Percentiles rank a stretch among this genome's conserved stretches.
phyloP scores from a whole-genome alignment of 2,888 invertebrate species.

The Parelbella ahira region DNA sequence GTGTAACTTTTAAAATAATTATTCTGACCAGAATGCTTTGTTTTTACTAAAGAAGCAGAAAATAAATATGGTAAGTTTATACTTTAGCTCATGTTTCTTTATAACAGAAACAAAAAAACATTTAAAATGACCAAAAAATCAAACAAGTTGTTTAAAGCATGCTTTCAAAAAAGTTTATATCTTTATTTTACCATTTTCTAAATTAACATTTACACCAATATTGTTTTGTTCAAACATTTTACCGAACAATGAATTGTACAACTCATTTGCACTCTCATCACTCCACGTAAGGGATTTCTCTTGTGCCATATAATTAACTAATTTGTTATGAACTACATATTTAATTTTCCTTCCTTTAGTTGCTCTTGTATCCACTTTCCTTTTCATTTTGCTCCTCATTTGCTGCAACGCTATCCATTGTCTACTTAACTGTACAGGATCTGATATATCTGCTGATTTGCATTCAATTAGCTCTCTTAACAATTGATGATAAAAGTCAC shows the following conservation, averaged over 20 bases:
- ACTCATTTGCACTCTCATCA: constrained; percentile 88
- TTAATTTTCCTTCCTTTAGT: constrained; percentile 96
- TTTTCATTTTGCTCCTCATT: constrained; percentile 94
- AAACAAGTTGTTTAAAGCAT: too few species aligned
- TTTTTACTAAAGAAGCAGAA: too few species aligned
- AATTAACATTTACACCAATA: constrained; percentile 55
- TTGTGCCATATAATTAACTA: constrained; percentile 96
- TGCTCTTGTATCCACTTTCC: constrained; percentile 95
- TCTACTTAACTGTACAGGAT: constrained; percentile 91
- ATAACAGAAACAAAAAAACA: too few species aligned
- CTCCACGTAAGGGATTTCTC: constrained; percentile 84
- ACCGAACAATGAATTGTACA: constrained; percentile 91
- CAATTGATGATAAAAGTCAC: constrained; percentile 97
- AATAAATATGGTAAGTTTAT: too few species aligned
- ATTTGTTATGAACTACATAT: constrained; percentile 90
- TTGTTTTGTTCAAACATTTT: constrained; percentile 76
- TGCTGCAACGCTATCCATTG: constrained; percentile 96
- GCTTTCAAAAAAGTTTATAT: too few species aligned
- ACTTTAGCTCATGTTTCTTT: too few species aligned
- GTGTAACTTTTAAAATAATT: too few species aligned
- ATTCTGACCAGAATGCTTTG: too few species aligned
- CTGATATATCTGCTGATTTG: constrained; percentile 90
- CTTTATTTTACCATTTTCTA: constrained; percentile 55
- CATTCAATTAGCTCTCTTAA: constrained; percentile 95
- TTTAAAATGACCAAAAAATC: too few species aligned